Evolutionary conservation across 2,797 vertebrate genomes (phyloP).

Genomic region (Mus minutoides): DNA sequence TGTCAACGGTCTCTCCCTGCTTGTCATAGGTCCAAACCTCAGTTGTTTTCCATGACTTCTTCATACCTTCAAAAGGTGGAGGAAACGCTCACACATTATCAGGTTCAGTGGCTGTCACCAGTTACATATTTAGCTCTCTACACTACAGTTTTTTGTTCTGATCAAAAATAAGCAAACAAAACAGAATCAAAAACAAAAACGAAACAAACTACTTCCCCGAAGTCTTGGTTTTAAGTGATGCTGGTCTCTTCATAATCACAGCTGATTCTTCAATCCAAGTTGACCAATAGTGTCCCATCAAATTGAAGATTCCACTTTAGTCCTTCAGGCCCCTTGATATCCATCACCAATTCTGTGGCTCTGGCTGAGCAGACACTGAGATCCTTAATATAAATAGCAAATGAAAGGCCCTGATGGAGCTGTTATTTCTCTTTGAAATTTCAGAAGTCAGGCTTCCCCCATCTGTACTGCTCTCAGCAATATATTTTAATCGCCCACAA

Average conservation of each 20-base stretch:
- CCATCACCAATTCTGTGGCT: not conserved
- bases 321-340: not conserved
- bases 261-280: too few relatives aligned
- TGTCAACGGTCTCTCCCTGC: not conserved
- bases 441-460: not conserved
- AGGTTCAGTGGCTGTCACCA: not conserved
- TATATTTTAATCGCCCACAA: not conserved
- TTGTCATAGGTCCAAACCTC: not conserved
- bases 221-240: not conserved
- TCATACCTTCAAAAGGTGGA: not conserved
- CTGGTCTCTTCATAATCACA: not conserved
- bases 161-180: not conserved
- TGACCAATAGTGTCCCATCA: not conserved
- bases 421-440: not conserved
- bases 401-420: not conserved
- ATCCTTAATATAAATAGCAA: not conserved
- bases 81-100: not conserved
- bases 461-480: not conserved
- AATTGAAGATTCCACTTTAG: not conserved
- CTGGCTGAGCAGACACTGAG: too few relatives aligned
- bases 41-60: not conserved
- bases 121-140: not conserved
- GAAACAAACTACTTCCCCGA: not conserved
- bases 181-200: not conserved
- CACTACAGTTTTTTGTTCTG: not conserved